phyloP scores from a whole-genome alignment of 2,888 invertebrate genomes.

The Endomychus coccineus region DNA sequence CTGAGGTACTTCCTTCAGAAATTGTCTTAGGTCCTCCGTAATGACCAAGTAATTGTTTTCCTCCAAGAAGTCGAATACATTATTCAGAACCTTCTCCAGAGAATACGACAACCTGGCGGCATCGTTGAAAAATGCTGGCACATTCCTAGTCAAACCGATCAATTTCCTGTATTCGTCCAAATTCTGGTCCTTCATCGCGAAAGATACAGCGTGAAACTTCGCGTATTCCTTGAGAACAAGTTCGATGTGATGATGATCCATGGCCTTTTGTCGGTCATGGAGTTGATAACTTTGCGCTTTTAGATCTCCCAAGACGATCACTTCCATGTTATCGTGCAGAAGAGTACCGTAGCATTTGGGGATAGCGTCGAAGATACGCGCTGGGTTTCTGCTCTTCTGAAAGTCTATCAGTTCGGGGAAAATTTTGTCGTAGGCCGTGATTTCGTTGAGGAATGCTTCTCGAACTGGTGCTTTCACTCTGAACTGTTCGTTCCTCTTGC shows the following conservation, averaged over 20 bases:
- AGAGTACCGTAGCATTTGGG: constrained; percentile 10
- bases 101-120: constrained; percentile 3
- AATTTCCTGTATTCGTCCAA: constrained; percentile 44
- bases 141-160: neutral
- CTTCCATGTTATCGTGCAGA: constrained; percentile 25
- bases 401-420: constrained; percentile 4
- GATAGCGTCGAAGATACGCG: constrained; percentile 4
- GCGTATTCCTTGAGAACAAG: constrained; percentile 37
- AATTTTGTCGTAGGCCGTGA: constrained; percentile 4
- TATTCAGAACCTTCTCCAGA: constrained; percentile 2
- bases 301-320: constrained; percentile 40
- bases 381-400: neutral
- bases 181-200: constrained; percentile 52
- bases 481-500: too few species aligned
- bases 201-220: constrained; percentile 53
- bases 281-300: constrained; percentile 32
- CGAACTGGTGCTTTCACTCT: too few species aligned
- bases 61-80: too few species aligned
- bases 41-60: neutral
- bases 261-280: constrained; percentile 34
- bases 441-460: constrained; percentile 5
- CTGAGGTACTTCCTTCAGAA: neutral
- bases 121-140: neutral
- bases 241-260: constrained; percentile 40
- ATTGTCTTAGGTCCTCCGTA: neutral